A percentile compares a stretch with the other conserved stretches of the same genome.
These are phyloP conservation scores for Clavelina lepadiformis DNA, from an alignment of 23 tunicate genomes.

Conservation along the genomic window DNA sequence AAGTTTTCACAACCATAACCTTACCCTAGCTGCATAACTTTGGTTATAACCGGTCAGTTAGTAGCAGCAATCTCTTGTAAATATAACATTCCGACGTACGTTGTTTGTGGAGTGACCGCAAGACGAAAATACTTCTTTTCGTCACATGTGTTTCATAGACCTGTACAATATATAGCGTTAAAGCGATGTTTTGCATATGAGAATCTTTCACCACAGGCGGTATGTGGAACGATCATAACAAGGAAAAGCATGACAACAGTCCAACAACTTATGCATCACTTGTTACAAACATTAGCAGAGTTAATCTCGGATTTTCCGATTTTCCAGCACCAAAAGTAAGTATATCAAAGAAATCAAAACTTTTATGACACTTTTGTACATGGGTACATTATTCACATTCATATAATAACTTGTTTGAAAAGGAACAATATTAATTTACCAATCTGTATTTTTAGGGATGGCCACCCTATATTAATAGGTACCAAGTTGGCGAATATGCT, in stretches of 20 bases:
- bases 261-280: conserved; percentile 44
- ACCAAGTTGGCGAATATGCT: conserved; percentile 28
- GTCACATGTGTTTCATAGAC: no score
- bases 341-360: no score
- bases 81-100: no score
- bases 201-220: conserved; percentile 41
- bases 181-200: no score
- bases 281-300: conserved; percentile 56
- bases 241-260: conserved; percentile 2
- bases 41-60: no score
- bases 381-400: neutral
- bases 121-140: no score
- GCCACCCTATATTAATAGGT: conserved; percentile 36
- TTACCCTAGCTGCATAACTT: no score
- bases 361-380: no score
- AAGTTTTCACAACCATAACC: no score
- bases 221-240: conserved; percentile 37
- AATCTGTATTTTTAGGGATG: conserved; percentile 58
- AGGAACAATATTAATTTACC: neutral
- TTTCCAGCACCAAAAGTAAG: conserved; percentile 55
- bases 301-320: conserved; percentile 46
- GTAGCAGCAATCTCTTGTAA: no score
- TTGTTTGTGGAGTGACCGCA: no score
- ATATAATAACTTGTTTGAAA: neutral
- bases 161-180: no score